Evolutionary conservation across 1,140 invertebrate species (phyloP).

Genomic region (Choristoneura fumiferana): DNA sequence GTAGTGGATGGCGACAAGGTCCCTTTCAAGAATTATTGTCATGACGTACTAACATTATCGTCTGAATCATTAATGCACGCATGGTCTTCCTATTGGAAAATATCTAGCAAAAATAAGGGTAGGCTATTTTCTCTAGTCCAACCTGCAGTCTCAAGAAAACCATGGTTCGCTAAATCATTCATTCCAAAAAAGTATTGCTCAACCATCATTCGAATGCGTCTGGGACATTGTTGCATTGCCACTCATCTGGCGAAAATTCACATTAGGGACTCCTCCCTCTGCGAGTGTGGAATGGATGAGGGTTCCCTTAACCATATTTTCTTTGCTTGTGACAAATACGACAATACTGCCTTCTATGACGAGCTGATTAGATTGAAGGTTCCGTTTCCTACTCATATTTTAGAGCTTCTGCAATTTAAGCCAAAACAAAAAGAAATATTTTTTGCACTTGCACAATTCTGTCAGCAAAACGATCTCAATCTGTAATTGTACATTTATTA

Average conservation of each 20-base stretch:
- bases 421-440: too few relatives aligned
- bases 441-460: too few relatives aligned
- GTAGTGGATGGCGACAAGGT: constrained; percentile 26
- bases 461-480: too few relatives aligned
- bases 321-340: too few relatives aligned
- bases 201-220: background rate
- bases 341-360: too few relatives aligned
- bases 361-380: too few relatives aligned
- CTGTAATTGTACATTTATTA: too few relatives aligned
- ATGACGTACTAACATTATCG: constrained; percentile 18
- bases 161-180: background rate
- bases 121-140: background rate
- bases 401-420: too few relatives aligned
- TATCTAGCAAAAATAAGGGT: background rate
- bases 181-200: background rate
- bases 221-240: background rate
- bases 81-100: background rate
- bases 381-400: too few relatives aligned
- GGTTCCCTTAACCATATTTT: too few relatives aligned
- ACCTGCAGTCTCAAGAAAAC: background rate
- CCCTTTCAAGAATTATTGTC: constrained; percentile 24
- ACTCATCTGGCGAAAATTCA: background rate
- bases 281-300: too few relatives aligned
- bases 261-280: background rate
- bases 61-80: background rate